phyloP scores from a whole-genome alignment of 2,797 vertebrate genomes.

The Pseudochaenichthys georgianus region DNA sequence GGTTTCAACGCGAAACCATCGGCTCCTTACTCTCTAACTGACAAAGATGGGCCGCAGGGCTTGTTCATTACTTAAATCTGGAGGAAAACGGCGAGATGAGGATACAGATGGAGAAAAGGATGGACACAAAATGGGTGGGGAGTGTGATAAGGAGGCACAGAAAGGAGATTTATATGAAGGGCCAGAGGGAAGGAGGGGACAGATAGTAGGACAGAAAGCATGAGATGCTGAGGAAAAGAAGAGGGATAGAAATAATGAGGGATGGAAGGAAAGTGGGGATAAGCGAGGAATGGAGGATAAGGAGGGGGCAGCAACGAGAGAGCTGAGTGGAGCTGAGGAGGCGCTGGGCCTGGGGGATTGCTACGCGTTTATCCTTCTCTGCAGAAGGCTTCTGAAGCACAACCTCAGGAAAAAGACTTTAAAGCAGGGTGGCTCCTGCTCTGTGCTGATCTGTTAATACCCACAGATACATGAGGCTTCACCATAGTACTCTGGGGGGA shows the following conservation, averaged over 20 bases:
- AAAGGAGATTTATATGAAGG: slow-evolving; percentile 56
- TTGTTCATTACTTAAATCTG: slow-evolving; percentile 43
- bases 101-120: slow-evolving; percentile 35
- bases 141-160: slow-evolving; percentile 36
- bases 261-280: slow-evolving; percentile 70
- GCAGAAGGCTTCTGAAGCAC: slow-evolving; percentile 83
- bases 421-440: slow-evolving; percentile 80
- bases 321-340: slow-evolving; percentile 70
- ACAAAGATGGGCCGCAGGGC: slow-evolving; percentile 24
- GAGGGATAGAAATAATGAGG: slow-evolving; percentile 70
- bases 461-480: slow-evolving; percentile 73
- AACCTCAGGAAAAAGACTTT: slow-evolving; percentile 84
- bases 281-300: slow-evolving; percentile 55
- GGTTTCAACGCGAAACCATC: slow-evolving; percentile 17
- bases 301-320: slow-evolving; percentile 61
- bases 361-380: slow-evolving; percentile 81
- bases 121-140: slow-evolving; percentile 46
- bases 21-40: slow-evolving; percentile 1
- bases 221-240: slow-evolving; percentile 61
- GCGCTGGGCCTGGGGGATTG: slow-evolving; percentile 76
- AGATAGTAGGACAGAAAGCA: slow-evolving; percentile 63
- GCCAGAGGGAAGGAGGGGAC: slow-evolving; percentile 51
- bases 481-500: slow-evolving; percentile 61
- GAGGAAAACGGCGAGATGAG: slow-evolving; percentile 30
- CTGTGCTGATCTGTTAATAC: slow-evolving; percentile 82